A percentile compares a stretch with the other conserved stretches of the same genome.
Evolutionary conservation across 2,797 vertebrate species (phyloP).

Genomic region (Amphiprion clarkii): DNA sequence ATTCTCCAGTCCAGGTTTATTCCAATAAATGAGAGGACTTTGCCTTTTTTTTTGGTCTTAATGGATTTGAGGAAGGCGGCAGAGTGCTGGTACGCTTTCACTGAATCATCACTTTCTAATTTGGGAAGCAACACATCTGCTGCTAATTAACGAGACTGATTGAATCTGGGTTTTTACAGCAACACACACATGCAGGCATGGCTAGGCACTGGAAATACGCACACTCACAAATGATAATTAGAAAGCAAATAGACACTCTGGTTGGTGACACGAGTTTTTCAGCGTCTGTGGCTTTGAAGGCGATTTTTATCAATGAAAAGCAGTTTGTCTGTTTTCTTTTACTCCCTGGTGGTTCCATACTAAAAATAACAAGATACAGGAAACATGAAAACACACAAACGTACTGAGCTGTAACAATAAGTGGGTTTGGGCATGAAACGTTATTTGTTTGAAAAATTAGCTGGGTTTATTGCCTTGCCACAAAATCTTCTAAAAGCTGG

Average conservation of each 20-base stretch:
- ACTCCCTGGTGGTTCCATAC: not conserved
- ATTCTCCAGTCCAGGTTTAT: slow-evolving; percentile 7
- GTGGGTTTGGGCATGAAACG: not conserved
- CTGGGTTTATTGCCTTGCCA: slow-evolving; percentile 7
- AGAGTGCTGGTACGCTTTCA: slow-evolving; percentile 51
- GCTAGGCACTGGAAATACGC: not conserved
- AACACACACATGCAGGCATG: not conserved
- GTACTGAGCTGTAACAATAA: not conserved
- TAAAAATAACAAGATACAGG: not conserved
- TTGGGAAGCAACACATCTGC: slow-evolving; percentile 74
- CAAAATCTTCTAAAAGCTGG: not conserved
- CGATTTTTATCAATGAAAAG: slow-evolving; percentile 15
- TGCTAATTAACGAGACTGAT: slow-evolving; percentile 75
- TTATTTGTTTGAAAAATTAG: not conserved
- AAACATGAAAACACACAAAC: not conserved
- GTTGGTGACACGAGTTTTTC: not conserved
- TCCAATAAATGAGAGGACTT: slow-evolving; percentile 33
- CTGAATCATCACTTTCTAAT: slow-evolving; percentile 77
- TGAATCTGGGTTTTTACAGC: slow-evolving; percentile 64
- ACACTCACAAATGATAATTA: slow-evolving; percentile 14
- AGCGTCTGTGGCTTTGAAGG: slow-evolving; percentile 4
- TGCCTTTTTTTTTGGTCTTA: slow-evolving; percentile 10
- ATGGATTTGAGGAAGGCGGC: slow-evolving; percentile 44
- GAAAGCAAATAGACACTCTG: slow-evolving; percentile 7
- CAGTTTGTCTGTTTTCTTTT: not conserved